Evolutionary conservation across 2,797 vertebrate genomes (phyloP), one percentile per base, ranked within the genome.

Genomic region (Meda fulgida): DNA sequence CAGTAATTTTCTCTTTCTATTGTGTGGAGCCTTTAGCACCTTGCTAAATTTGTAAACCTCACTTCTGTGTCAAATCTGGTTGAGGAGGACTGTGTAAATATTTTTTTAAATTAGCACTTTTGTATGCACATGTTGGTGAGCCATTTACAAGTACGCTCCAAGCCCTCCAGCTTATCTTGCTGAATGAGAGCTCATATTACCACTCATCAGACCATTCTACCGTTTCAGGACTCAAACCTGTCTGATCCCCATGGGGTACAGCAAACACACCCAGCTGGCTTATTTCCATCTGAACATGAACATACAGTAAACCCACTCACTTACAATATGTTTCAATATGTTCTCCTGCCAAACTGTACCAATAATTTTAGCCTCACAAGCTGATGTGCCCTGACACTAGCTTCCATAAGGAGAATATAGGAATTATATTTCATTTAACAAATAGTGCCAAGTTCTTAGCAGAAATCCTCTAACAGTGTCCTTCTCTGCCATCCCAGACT

Each of bases 381-480:
- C 55, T 36, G 26, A 75, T 66, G 43, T 23, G 18, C 23, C 60
- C 10, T 77, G 72, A 83, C 72, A 55, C 31, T 36, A 72, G 46
- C 65, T 67, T 26, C 40, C 29, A 73, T 23, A 65, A 81, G 78
- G 83, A 67, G 43, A 86, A 66, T 75, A 79, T 80, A 60, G 69
- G 70, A 71, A 38, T 84, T 38, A 78, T 78, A 65, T 69, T 80
- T 77, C 19, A 78, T 87, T 87, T 87, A 79, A 53, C 48, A 55
- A 78, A 58, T 46, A 19, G 38, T 43, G 67, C 75, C 79, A 63
- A 77, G 67, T 86, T 63, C 34, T 48, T n/a, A 48, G 29, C 60
- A 46, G 72, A 83, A 84, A 85, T 82, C 63, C 48, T 65, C 70
- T 78, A 71, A 78, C 55, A 75, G 53, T 72, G 21, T 26, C 18